Evolutionary conservation across 1,140 invertebrate species (phyloP).

Genomic region (Cephus cinctus): DNA sequence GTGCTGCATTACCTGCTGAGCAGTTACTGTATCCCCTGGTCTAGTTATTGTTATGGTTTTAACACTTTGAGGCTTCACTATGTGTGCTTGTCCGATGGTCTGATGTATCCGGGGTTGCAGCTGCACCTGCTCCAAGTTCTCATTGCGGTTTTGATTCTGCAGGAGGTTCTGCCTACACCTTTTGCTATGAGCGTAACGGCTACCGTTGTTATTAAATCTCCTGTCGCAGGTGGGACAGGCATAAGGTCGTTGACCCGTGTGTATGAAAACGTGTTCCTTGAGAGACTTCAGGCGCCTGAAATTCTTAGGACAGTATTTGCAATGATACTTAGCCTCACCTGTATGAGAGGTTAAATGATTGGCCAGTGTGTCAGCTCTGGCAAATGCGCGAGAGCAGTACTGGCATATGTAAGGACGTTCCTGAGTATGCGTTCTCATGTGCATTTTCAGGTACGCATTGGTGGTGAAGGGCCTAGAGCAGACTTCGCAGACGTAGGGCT

Average conservation of each 20-base stretch:
- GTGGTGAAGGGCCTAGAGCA: slow-evolving; percentile 62
- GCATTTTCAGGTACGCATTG: slow-evolving; percentile 52
- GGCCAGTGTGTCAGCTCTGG: slow-evolving; percentile 51
- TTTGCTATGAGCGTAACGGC: slow-evolving; percentile 53
- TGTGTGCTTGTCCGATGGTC: slow-evolving; percentile 24
- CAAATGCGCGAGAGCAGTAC: slow-evolving; percentile 55
- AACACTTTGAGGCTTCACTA: slow-evolving; percentile 47
- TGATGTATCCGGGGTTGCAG: slow-evolving; percentile 16
- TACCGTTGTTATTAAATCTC: slow-evolving; percentile 53
- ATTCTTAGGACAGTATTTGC: slow-evolving; percentile 64
- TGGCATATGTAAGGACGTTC: slow-evolving; percentile 62
- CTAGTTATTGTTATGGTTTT: slow-evolving; percentile 51
- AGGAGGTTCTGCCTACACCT: slow-evolving; percentile 48
- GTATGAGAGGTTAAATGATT: slow-evolving; percentile 58
- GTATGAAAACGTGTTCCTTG: slow-evolving; percentile 64
- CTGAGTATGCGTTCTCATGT: slow-evolving; percentile 61
- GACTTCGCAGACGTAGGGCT: slow-evolving; percentile 66
- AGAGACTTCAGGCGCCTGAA: slow-evolving; percentile 61
- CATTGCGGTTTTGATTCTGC: slow-evolving; percentile 31
- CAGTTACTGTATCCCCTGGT: slow-evolving; percentile 25
- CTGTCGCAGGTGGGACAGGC: slow-evolving; percentile 53
- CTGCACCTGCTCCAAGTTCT: slow-evolving; percentile 18
- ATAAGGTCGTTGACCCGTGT: slow-evolving; percentile 61
- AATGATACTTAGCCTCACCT: slow-evolving; percentile 65
- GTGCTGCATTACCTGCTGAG: slow-evolving; percentile 47